Conservation (phyloP, 2,888 invertebrate species). For the Lepeophtheirus nordmannii region DNA sequence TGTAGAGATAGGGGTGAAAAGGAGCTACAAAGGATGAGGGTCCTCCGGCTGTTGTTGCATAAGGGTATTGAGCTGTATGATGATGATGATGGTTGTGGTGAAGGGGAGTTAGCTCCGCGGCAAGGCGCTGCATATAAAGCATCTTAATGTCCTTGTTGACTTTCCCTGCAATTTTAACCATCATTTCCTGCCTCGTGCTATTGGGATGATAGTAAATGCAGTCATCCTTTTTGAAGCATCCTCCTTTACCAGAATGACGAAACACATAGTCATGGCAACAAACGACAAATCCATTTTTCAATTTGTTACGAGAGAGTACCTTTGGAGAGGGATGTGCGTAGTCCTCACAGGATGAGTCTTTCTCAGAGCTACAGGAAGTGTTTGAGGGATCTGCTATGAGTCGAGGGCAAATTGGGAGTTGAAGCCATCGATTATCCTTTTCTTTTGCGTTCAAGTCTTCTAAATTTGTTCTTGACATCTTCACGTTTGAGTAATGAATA, state of each 20-base stretch:
- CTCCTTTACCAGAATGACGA: background rate
- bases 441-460: background rate
- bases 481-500: background rate
- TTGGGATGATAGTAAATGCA: background rate
- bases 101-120: no score
- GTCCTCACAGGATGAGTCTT: background rate
- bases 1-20: background rate
- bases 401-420: background rate
- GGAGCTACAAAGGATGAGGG: background rate
- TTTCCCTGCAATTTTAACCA: background rate
- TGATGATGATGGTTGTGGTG: no score
- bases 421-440: conserved; percentile 3
- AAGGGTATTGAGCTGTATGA: no score
- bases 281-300: background rate
- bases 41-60: background rate
- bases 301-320: background rate
- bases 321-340: background rate
- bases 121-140: background rate
- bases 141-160: background rate
- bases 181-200: background rate
- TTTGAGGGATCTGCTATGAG: background rate
- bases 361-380: background rate
- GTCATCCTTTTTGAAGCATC: conserved; percentile 3
- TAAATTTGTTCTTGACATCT: background rate
- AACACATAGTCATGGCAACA: conserved; percentile 5